phyloP scores from a whole-genome alignment of 2,113 vertebrate species.

The Erinaceus europaeus region DNA sequence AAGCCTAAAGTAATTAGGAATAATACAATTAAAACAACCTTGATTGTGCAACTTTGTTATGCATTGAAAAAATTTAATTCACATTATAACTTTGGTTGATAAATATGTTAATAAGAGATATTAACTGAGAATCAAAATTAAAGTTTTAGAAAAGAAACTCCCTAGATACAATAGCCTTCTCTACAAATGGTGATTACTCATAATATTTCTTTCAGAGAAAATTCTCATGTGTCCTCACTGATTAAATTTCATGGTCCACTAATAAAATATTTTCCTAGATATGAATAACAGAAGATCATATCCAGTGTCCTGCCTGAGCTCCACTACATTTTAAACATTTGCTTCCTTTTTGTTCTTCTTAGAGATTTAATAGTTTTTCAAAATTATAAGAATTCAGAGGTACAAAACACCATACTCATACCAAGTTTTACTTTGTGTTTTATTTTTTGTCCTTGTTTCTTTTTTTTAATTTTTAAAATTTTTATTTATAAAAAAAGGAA shows the following conservation, averaged over 20 bases:
- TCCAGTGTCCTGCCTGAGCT: neutral
- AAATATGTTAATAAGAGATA: constrained; percentile 37
- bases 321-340: too few relatives aligned
- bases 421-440: too few relatives aligned
- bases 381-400: neutral
- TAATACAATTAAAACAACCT: constrained; percentile 58
- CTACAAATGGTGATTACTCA: constrained; percentile 22
- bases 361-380: neutral
- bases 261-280: constrained; percentile 21
- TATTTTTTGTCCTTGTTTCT: too few relatives aligned
- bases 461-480: too few relatives aligned
- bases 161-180: neutral
- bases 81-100: constrained; percentile 29
- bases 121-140: constrained; percentile 21
- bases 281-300: neutral
- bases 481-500: too few relatives aligned
- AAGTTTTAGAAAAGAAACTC: constrained; percentile 33
- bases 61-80: constrained; percentile 44
- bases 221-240: neutral
- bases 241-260: neutral
- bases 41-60: constrained; percentile 27
- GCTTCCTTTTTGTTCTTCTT: too few relatives aligned
- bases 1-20: constrained; percentile 43
- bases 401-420: neutral
- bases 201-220: constrained; percentile 8